These are phyloP conservation scores for Dinocampus coccinellae DNA, from an alignment of 2,888 invertebrate species.

Conservation along the genomic window DNA sequence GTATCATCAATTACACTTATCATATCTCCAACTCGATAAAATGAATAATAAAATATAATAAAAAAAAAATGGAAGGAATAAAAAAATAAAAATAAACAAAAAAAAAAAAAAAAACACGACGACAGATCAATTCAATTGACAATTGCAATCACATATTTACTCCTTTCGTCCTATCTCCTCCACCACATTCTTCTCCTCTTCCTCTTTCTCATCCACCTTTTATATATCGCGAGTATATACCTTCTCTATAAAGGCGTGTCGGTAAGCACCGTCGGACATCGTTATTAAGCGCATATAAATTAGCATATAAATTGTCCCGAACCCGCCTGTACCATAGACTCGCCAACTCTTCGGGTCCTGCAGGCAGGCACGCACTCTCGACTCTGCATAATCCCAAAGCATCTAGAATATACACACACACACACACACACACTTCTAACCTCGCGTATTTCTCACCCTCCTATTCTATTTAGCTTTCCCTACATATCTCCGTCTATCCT, in stretches of 20 bases:
- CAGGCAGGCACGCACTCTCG: conserved; percentile 26
- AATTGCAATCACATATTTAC: not conserved
- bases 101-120: not conserved
- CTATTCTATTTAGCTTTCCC: not conserved
- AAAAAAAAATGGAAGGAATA: not conserved
- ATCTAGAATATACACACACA: too few relatives aligned
- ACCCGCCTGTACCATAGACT: conserved; percentile 41
- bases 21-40: too few relatives aligned
- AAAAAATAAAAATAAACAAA: too few relatives aligned
- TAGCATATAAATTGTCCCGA: conserved; percentile 68
- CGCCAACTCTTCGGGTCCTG: conserved; percentile 24
- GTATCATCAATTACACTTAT: too few relatives aligned
- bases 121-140: not conserved
- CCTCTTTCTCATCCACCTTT: not conserved
- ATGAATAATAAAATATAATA: not conserved
- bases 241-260: conserved; percentile 63
- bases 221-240: not conserved
- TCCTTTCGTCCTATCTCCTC: too few relatives aligned
- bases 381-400: conserved; percentile 62
- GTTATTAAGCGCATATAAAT: conserved; percentile 70
- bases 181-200: not conserved
- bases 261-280: conserved; percentile 67
- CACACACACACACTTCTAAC: not conserved
- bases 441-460: not conserved
- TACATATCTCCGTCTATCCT: not conserved